Evolutionary conservation across 2,888 invertebrate genomes (phyloP).

Genomic region (Eristalis pertinax): DNA sequence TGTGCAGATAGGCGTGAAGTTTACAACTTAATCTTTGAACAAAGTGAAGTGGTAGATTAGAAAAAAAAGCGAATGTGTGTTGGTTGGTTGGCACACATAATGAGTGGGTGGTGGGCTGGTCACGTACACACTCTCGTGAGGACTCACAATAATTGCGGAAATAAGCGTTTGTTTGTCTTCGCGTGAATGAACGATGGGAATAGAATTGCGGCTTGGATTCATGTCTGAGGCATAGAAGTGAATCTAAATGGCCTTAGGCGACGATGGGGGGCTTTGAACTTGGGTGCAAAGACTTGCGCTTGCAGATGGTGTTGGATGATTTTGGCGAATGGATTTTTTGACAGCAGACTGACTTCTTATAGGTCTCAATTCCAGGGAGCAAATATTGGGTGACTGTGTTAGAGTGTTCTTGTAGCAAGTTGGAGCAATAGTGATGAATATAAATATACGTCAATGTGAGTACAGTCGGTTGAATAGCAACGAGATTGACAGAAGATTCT

Average conservation of each 20-base stretch:
- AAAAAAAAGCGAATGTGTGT: constrained; percentile 12
- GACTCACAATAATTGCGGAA: neutral
- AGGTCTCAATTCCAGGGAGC: too few species aligned
- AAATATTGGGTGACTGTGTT: too few species aligned
- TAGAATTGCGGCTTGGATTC: neutral
- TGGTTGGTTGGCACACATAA: neutral
- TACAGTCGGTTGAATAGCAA: too few species aligned
- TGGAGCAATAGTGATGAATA: too few species aligned
- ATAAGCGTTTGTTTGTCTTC: neutral
- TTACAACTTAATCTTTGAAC: constrained; percentile 28
- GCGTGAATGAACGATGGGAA: neutral
- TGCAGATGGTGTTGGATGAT: neutral
- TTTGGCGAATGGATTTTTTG: neutral
- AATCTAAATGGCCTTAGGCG: neutral
- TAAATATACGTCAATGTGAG: too few species aligned
- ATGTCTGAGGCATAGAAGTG: neutral
- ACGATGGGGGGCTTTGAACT: neutral
- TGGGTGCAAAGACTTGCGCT: neutral
- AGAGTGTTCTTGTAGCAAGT: too few species aligned
- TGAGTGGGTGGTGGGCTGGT: neutral
- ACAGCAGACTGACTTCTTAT: too few species aligned
- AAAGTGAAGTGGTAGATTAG: constrained; percentile 19
- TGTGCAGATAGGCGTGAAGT: constrained; percentile 16
- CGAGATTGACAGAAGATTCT: too few species aligned
- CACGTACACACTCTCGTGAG: neutral